A percentile compares a stretch with the other conserved stretches of the same genome.
Evolutionary conservation across 2,888 invertebrate species (phyloP).

Genomic region (Pterostichus madidus): DNA sequence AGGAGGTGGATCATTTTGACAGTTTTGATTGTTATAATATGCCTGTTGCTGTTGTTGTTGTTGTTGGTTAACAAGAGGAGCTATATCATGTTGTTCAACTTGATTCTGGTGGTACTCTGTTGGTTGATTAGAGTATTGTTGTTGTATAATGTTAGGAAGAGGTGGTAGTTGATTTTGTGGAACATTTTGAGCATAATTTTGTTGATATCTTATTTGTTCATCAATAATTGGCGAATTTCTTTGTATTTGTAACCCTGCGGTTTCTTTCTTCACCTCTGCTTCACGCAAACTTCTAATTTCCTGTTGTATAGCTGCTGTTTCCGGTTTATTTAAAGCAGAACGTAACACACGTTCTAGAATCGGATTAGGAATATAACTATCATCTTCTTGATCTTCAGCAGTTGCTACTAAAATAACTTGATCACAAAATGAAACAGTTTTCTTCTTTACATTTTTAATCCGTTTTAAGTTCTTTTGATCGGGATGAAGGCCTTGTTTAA

Average conservation of each 20-base stretch:
- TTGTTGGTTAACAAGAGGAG: too few species aligned
- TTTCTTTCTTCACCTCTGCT: conserved; percentile 73
- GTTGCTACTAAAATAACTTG: conserved; percentile 95
- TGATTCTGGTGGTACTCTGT: conserved; percentile 71
- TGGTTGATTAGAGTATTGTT: conserved; percentile 65
- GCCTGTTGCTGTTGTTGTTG: too few species aligned
- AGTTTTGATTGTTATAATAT: conserved; percentile 1
- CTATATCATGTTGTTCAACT: too few species aligned
- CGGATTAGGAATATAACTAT: conserved; percentile 94
- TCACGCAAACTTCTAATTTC: conserved; percentile 78
- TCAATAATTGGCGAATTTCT: conserved; percentile 60
- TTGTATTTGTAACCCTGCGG: conserved; percentile 44
- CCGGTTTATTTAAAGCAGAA: conserved; percentile 88
- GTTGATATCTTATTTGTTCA: conserved; percentile 30
- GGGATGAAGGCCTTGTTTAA: conserved; percentile 77
- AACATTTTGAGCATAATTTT: conserved; percentile 51
- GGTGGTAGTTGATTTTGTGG: conserved; percentile 46
- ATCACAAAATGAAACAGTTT: conserved; percentile 96
- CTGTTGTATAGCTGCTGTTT: conserved; percentile 79
- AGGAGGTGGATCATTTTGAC: background rate
- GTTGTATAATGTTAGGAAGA: conserved; percentile 76
- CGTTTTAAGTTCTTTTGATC: conserved; percentile 75
- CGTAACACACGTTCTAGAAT: conserved; percentile 91
- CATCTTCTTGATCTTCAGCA: conserved; percentile 94
- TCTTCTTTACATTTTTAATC: conserved; percentile 85